Base-by-base conservation (phyloP, 2,113 vertebrate species). In the Dromiciops gliroides region DNA sequence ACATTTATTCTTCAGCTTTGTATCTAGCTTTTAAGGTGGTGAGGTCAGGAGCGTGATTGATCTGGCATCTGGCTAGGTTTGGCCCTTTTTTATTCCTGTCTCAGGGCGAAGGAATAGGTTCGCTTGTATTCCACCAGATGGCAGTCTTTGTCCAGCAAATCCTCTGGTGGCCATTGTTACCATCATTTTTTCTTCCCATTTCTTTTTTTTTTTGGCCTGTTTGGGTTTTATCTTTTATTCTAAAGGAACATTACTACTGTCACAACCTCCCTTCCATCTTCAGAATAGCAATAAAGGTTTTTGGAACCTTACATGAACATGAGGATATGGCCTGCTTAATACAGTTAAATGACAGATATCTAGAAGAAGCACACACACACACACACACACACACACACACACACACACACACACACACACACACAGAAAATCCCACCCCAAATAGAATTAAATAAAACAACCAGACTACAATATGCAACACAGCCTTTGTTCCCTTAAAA, bases 21-120 rank as follows among this genome's bases (percentile, higher is more conserved):
- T 96, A 96, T 98, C 98, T 98, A 98, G 97, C 96, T 98, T 97
- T 93, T 96, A 96, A 98, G 98, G 91, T 97, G 96, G 94, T 93
- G 98, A 98, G 98, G 98, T 98, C 97, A 98, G 95, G 92, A 4
- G 10, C 91, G 2, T 98, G 95, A 98, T 97, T 94, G 95, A 98
- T 98, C 96, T 96, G 96, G 93, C 92, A 97, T 95, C 95, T 96
- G 93, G 90, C 96, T 97, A 96, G 56, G 25, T 51, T 95, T 19
- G 48, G n/a, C 50, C 6, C 0, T 51, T 44, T 94, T 93, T 92
- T 96, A 44, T 94, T 94, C 93, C 92, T 1, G 3, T 89, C 48
- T 9, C 24, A 25, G 25, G 88, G 31, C 0, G 7, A 50, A 97
- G 60, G 67, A 92, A 83, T 51, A 19, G 83, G 51, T 22, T 11